phyloP scores from a whole-genome alignment of 2,113 vertebrate genomes.

The Circaetus cinerascens region DNA sequence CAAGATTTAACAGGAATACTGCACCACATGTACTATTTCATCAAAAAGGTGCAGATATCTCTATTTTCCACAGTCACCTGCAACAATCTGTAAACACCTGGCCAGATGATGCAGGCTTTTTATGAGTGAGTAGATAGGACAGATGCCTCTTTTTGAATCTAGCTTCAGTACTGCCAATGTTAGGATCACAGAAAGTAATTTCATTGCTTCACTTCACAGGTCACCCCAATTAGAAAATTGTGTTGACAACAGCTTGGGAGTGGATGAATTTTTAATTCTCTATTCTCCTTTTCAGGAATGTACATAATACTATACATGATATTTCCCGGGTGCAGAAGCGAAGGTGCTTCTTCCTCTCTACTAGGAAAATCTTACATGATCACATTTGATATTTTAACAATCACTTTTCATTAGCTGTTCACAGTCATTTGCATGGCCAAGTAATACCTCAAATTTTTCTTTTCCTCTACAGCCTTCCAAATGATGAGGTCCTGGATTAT shows the following conservation, averaged over 20 bases:
- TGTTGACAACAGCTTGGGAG: background rate
- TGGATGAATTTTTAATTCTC: background rate
- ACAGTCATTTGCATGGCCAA: background rate
- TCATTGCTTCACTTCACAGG: background rate
- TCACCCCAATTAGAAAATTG: background rate
- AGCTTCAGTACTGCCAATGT: background rate
- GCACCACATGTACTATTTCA: background rate
- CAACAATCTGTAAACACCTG: background rate
- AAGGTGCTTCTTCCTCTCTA: background rate
- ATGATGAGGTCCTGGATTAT: background rate
- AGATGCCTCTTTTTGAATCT: background rate
- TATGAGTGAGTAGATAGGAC: background rate
- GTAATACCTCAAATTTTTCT: background rate
- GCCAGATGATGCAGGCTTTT: background rate
- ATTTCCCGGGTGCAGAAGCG: background rate
- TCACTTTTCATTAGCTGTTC: background rate
- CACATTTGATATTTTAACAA: background rate
- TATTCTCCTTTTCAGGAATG: background rate
- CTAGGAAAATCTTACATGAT: background rate
- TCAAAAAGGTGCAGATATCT: background rate
- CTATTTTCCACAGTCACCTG: background rate
- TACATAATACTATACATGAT: accelerated
- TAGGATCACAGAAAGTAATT: background rate
- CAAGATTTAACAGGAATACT: background rate
- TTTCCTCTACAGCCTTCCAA: background rate